A percentile compares a stretch with the other conserved stretches of the same genome.
Evolutionary conservation across 2,113 vertebrate species (phyloP).

Genomic region (Python bivittatus): DNA sequence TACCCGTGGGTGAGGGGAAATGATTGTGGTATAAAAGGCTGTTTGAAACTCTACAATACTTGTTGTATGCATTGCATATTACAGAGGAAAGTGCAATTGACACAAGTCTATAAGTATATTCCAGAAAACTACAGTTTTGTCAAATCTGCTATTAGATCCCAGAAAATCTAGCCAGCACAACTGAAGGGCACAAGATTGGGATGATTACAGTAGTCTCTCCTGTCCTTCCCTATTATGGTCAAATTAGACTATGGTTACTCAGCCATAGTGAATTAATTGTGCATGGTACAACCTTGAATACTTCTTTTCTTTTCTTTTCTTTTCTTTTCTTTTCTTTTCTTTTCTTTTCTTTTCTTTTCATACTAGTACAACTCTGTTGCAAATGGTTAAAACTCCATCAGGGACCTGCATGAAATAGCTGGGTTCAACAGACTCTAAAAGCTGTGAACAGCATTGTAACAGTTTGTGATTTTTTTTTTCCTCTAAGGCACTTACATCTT

Average conservation of each 20-base stretch:
- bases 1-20: too few species aligned
- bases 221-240: neutral
- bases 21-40: neutral
- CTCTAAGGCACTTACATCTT: neutral
- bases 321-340: neutral
- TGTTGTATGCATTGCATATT: neutral
- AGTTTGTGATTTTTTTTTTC: neutral
- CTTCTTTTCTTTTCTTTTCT: neutral
- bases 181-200: neutral
- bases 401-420: neutral
- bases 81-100: neutral
- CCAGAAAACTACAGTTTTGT: neutral
- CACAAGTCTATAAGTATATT: neutral
- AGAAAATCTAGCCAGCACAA: neutral
- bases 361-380: neutral
- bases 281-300: neutral
- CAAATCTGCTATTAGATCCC: neutral
- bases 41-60: neutral
- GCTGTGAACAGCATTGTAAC: neutral
- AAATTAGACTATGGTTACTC: neutral
- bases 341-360: neutral
- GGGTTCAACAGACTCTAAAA: neutral
- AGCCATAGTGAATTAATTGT: neutral
- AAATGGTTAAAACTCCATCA: neutral
- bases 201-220: neutral